Percentiles rank a stretch among this genome's conserved stretches.
phyloP scores from a whole-genome alignment of 2,888 invertebrate genomes.

The Chloroclysta siterata region DNA sequence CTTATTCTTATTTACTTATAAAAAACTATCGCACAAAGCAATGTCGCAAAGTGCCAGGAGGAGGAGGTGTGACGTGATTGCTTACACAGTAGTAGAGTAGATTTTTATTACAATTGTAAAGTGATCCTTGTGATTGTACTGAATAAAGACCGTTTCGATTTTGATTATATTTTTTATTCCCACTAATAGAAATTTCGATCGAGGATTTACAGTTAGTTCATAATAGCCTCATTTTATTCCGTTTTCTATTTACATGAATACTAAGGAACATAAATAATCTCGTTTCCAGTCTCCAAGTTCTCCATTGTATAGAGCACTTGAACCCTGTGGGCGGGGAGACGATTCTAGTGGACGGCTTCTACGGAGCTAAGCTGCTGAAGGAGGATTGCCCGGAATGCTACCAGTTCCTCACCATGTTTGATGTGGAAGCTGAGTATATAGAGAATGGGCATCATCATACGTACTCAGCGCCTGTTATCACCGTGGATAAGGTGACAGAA shows the following conservation, averaged over 20 bases:
- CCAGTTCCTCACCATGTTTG: constrained; percentile 82
- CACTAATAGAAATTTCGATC: no score
- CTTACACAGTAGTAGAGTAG: no score
- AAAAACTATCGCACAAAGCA: no score
- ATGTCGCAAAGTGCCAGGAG: no score
- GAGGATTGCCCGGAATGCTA: constrained; percentile 83
- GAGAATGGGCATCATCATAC: constrained; percentile 86
- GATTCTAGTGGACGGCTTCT: constrained; percentile 90
- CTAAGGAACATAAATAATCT: not conserved
- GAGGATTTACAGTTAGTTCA: no score
- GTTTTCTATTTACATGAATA: not conserved
- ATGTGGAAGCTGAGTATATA: constrained; percentile 87
- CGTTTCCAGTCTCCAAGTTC: constrained; percentile 69
- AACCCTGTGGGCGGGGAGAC: constrained; percentile 89
- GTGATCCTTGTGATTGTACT: no score
- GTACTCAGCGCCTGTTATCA: constrained; percentile 85
- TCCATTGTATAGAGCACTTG: constrained; percentile 73
- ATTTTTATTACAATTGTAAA: no score
- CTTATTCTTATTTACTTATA: no score
- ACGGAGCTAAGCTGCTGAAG: constrained; percentile 85
- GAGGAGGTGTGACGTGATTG: no score
- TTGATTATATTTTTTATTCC: no score
- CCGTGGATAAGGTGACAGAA: constrained; percentile 79
- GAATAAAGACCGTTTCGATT: no score
- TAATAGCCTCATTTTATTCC: no score